Evolutionary conservation across 2,888 invertebrate genomes (phyloP).

Genomic region (Timema cristinae): DNA sequence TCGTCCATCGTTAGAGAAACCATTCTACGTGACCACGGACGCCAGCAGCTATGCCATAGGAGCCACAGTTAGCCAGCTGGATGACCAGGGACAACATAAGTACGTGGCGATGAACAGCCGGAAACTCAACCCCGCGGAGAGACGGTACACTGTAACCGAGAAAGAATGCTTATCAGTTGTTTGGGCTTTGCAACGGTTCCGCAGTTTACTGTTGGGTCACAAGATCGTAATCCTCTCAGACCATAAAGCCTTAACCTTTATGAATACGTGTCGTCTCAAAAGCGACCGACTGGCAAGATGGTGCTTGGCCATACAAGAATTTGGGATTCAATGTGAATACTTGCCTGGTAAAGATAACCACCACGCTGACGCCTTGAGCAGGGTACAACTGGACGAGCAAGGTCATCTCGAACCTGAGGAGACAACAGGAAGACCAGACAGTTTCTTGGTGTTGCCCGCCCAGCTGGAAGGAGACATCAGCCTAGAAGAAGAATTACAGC

Average conservation of each 20-base stretch:
- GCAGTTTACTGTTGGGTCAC: neutral
- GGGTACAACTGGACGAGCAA: neutral
- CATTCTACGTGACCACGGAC: slow-evolving; percentile 29
- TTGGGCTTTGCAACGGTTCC: neutral
- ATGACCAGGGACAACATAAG: neutral
- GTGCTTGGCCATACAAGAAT: neutral
- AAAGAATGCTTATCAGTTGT: neutral
- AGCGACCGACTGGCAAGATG: neutral
- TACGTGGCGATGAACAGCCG: neutral
- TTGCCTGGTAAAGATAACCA: neutral
- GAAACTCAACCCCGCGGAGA: neutral
- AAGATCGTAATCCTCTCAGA: neutral
- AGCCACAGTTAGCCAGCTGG: slow-evolving; percentile 21
- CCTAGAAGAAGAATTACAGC: too few species aligned
- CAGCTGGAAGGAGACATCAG: too few species aligned
- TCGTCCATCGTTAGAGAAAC: slow-evolving; percentile 30
- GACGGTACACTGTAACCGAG: neutral
- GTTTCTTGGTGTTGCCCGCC: too few species aligned
- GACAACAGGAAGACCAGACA: neutral
- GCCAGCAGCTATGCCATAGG: slow-evolving; percentile 32
- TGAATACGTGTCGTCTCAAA: neutral
- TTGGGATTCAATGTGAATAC: neutral
- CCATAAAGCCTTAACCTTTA: neutral
- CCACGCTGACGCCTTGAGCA: slow-evolving; percentile 6
- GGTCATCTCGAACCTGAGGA: neutral